A percentile compares a stretch with the other conserved stretches of the same genome.
Evolutionary conservation across 2,888 invertebrate genomes (phyloP).

Genomic region (Acleris laterana): DNA sequence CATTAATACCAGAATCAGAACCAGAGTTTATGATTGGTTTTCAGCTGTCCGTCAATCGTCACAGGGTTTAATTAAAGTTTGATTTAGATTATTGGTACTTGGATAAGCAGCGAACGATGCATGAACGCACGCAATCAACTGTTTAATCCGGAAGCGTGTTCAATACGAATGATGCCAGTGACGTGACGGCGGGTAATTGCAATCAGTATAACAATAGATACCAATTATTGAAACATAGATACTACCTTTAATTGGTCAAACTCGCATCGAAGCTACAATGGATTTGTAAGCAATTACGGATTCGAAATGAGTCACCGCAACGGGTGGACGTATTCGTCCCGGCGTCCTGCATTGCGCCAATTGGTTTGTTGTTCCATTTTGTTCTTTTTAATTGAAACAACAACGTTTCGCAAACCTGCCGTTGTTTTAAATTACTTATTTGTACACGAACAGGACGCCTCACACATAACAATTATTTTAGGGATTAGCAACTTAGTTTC

Average conservation of each 20-base stretch:
- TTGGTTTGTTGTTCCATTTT: constrained; percentile 66
- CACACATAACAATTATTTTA: not conserved
- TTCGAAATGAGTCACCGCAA: constrained; percentile 70
- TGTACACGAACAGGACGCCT: not conserved
- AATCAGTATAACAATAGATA: constrained; percentile 28
- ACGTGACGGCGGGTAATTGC: constrained; percentile 10
- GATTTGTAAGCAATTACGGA: constrained; percentile 63
- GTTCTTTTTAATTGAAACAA: constrained; percentile 67
- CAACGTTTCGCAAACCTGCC: constrained; percentile 48
- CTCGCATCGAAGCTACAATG: constrained; percentile 56
- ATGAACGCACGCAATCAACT: not conserved
- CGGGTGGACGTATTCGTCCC: constrained; percentile 66
- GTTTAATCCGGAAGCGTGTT: not conserved
- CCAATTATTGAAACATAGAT: constrained; percentile 11
- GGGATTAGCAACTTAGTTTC: constrained; percentile 1
- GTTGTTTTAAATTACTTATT: constrained; percentile 17
- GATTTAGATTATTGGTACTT: not conserved
- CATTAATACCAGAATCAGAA: no score
- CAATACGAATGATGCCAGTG: constrained; percentile 8
- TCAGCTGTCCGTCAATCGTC: no score
- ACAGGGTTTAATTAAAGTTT: not conserved
- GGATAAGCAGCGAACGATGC: not conserved
- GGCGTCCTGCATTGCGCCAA: constrained; percentile 80
- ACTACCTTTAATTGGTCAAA: constrained; percentile 40
- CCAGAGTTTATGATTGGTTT: no score